A percentile compares a stretch with the other conserved stretches of the same genome.
phyloP scores from a whole-genome alignment of 2,888 invertebrate genomes.

The Dilophus febrilis region DNA sequence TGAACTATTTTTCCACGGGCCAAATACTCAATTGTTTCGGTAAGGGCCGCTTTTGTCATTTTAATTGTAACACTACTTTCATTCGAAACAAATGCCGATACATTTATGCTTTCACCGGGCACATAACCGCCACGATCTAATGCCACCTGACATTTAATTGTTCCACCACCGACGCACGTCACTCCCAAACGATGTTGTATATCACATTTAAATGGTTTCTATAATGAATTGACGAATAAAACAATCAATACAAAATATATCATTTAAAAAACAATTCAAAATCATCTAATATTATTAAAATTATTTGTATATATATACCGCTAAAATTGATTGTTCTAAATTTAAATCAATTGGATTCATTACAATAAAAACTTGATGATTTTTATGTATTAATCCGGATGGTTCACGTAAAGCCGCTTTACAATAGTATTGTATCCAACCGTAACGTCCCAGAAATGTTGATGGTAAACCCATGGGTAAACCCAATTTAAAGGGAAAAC shows the following conservation, averaged over 20 bases:
- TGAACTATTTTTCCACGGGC: conserved; percentile 74
- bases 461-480: conserved; percentile 79
- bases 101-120: conserved; percentile 79
- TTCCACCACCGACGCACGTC: conserved; percentile 74
- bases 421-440: conserved; percentile 91
- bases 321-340: conserved; percentile 69
- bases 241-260: not conserved
- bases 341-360: conserved; percentile 92
- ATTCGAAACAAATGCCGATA: conserved; percentile 73
- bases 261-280: not conserved
- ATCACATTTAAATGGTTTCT: conserved; percentile 82
- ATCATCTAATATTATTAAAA: not conserved
- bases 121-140: conserved; percentile 88
- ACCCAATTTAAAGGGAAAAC: conserved; percentile 85
- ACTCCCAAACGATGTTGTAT: conserved; percentile 81
- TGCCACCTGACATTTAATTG: conserved; percentile 69
- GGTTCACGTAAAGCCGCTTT: conserved; percentile 79
- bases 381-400: conserved; percentile 73
- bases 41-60: conserved; percentile 69
- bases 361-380: conserved; percentile 92
- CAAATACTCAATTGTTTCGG: conserved; percentile 77
- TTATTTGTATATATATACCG: conserved; percentile 35
- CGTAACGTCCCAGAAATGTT: conserved; percentile 82
- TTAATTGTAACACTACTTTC: conserved; percentile 71
- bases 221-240: conserved; percentile 18